A percentile compares a stretch with the other conserved stretches of the same genome.
Evolutionary conservation across 2,797 vertebrate genomes (phyloP).

Genomic region (Syncerus caffer): DNA sequence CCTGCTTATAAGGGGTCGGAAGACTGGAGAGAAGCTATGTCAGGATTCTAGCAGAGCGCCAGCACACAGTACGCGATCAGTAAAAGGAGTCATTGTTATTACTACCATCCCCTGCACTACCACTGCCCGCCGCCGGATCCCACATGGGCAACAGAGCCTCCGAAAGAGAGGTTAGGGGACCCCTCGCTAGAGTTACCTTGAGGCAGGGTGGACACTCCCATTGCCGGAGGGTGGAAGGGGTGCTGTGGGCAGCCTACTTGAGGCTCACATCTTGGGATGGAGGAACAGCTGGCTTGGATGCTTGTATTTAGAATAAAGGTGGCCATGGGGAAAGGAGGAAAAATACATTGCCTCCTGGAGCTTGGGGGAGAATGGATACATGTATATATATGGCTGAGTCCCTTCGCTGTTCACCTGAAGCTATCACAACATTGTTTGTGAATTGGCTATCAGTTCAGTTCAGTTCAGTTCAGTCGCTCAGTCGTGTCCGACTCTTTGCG

Average conservation of each 20-base stretch:
- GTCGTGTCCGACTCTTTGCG: too few species aligned
- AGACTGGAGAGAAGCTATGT: background rate
- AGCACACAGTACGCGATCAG: background rate
- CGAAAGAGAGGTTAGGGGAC: background rate
- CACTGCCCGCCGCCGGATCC: background rate
- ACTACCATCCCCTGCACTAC: background rate
- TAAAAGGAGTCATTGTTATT: background rate
- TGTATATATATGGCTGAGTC: background rate
- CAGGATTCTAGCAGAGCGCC: accelerated
- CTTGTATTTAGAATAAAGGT: background rate
- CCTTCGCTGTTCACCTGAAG: background rate
- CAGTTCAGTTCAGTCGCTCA: too few species aligned
- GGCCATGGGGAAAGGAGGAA: background rate
- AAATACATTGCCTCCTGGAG: background rate
- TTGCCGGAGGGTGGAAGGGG: too few species aligned
- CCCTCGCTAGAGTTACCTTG: background rate
- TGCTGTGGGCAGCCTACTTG: background rate
- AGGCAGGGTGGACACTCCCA: background rate
- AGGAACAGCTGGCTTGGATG: background rate
- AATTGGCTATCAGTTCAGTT: background rate
- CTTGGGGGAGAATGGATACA: background rate
- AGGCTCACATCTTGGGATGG: background rate
- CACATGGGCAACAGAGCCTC: background rate
- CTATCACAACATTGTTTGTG: background rate
- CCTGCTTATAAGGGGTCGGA: background rate